Conservation (phyloP, 2,888 invertebrate genomes). For the Carterocephalus palaemon region DNA sequence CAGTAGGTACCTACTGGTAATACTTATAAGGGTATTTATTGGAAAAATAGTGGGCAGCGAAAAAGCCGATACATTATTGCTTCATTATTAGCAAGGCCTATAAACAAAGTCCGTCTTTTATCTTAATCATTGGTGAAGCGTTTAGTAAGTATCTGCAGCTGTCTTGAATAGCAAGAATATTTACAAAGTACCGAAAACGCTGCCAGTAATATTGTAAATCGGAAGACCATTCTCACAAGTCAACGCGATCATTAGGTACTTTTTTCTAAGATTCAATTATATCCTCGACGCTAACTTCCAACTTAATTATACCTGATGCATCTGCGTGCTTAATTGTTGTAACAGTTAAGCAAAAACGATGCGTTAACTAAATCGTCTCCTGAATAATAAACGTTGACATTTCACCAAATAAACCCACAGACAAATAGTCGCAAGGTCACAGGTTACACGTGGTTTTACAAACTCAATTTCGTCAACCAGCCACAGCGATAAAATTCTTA, state of each 20-base stretch:
- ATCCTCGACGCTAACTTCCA: constrained; percentile 14
- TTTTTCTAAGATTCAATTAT: constrained; percentile 18
- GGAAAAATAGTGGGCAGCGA: too few species aligned
- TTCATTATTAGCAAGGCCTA: too few species aligned
- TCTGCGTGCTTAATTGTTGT: constrained; percentile 25
- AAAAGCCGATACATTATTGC: too few species aligned
- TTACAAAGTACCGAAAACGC: too few species aligned
- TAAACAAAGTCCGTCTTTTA: too few species aligned
- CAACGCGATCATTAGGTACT: constrained; percentile 13
- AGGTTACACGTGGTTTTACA: constrained; percentile 42
- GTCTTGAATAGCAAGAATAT: too few species aligned
- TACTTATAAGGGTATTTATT: too few species aligned
- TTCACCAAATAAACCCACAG: constrained; percentile 55
- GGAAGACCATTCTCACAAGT: constrained; percentile 5
- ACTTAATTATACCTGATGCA: constrained; percentile 15
- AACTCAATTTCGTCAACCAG: constrained; percentile 26
- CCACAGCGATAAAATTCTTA: constrained; percentile 29
- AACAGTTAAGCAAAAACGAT: constrained; percentile 31
- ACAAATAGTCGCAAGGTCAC: constrained; percentile 53
- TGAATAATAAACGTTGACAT: constrained; percentile 50
- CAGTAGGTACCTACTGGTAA: too few species aligned
- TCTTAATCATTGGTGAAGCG: too few species aligned
- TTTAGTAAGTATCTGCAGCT: too few species aligned
- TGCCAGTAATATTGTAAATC: not conserved
- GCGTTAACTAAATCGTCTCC: constrained; percentile 41